Evolutionary conservation across 2,797 vertebrate species (phyloP).

Genomic region (Merluccius polli): DNA sequence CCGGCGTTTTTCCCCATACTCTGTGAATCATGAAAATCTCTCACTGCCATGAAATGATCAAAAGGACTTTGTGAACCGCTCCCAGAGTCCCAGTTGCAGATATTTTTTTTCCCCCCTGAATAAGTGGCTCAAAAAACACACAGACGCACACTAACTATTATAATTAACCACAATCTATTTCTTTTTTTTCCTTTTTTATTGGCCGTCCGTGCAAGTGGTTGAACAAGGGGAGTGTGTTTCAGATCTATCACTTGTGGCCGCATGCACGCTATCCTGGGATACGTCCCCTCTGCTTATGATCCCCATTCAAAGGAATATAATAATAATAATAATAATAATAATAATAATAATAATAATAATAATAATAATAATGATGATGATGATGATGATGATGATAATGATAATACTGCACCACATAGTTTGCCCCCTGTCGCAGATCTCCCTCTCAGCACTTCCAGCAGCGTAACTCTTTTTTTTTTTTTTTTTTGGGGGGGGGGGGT

Average conservation of each 20-base stretch:
- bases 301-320: background rate
- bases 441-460: too few relatives aligned
- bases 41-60: constrained; percentile 67
- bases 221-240: constrained; percentile 40
- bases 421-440: too few relatives aligned
- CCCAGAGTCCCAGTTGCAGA: constrained; percentile 71
- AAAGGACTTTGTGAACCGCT: constrained; percentile 70
- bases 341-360: too few relatives aligned
- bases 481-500: too few relatives aligned
- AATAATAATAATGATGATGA: too few relatives aligned
- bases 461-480: too few relatives aligned
- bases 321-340: too few relatives aligned
- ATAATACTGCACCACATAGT: too few relatives aligned
- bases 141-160: too few relatives aligned
- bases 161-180: constrained; percentile 62
- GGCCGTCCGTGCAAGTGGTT: constrained; percentile 23
- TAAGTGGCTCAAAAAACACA: constrained; percentile 42
- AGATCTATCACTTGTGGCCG: constrained; percentile 34
- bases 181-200: constrained; percentile 55
- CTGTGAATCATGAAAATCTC: constrained; percentile 63
- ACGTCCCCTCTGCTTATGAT: background rate
- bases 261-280: constrained; percentile 32
- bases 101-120: constrained; percentile 18
- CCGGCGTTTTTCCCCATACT: constrained; percentile 63
- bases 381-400: too few relatives aligned